Conservation (phyloP, 2,797 vertebrate genomes). For the Anniella stebbinsi region DNA sequence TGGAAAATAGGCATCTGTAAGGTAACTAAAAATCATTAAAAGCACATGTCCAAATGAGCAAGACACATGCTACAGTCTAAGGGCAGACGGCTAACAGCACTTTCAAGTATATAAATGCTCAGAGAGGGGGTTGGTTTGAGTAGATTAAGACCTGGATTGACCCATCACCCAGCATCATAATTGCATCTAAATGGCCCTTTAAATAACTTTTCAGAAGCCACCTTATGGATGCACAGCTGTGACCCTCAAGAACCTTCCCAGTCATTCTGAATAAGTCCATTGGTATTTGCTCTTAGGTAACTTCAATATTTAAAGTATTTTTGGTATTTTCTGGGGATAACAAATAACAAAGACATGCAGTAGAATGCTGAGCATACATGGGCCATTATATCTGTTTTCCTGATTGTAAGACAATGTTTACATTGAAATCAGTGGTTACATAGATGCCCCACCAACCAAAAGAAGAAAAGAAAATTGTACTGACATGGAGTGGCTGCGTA, state of each 20-base stretch:
- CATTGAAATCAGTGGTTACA: background rate
- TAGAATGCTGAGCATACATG: constrained; percentile 23
- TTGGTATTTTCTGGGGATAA: constrained; percentile 61
- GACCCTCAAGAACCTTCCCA: constrained; percentile 11
- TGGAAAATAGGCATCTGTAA: background rate
- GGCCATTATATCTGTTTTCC: constrained; percentile 40
- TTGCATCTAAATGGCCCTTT: constrained; percentile 25
- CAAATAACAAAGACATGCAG: constrained; percentile 42
- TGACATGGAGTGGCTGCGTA: background rate
- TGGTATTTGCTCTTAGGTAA: constrained; percentile 54
- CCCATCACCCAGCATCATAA: background rate
- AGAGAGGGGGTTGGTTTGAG: fast-evolving
- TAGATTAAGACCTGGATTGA: constrained; percentile 6
- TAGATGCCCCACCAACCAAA: background rate
- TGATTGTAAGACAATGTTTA: constrained; percentile 52
- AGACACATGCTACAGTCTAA: constrained; percentile 12
- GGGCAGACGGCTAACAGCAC: background rate
- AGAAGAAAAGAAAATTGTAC: background rate
- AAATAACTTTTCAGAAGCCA: constrained; percentile 23
- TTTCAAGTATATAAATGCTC: background rate
- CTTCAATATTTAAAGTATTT: constrained; percentile 48
- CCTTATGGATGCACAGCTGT: background rate
- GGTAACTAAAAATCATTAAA: background rate
- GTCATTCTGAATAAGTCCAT: constrained; percentile 2
- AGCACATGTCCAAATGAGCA: background rate